Evolutionary conservation across 2,888 invertebrate genomes (phyloP).

Genomic region (Esperia sulphurella): DNA sequence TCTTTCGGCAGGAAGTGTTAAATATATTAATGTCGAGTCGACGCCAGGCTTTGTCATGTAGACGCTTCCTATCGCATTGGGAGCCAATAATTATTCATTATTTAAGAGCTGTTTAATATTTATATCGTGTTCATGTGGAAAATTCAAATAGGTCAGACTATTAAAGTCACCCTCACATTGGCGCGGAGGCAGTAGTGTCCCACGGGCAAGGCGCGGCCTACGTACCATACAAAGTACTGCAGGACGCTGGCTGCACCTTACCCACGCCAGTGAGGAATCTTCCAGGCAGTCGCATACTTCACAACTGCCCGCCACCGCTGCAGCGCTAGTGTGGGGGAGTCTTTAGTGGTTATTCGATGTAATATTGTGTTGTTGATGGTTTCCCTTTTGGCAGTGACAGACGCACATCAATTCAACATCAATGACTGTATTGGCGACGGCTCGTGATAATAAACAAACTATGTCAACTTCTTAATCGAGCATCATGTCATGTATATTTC

Average conservation of each 20-base stretch:
- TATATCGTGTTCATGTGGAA: constrained; percentile 17
- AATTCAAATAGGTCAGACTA: constrained; percentile 11
- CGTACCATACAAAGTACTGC: no score
- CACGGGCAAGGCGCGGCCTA: no score
- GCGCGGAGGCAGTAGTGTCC: no score
- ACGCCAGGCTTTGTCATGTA: constrained; percentile 41
- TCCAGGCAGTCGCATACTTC: no score
- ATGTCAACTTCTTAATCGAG: background rate
- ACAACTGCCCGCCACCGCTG: no score
- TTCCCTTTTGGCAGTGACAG: constrained; percentile 8
- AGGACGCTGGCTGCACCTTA: no score
- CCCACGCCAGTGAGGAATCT: no score
- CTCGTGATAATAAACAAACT: background rate
- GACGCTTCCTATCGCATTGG: constrained; percentile 36
- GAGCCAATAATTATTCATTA: constrained; percentile 31
- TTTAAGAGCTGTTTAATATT: constrained; percentile 17
- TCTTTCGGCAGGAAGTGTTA: constrained; percentile 70
- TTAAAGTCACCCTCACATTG: background rate
- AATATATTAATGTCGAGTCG: constrained; percentile 63
- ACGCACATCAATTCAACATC: background rate
- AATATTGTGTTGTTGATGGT: constrained; percentile 8
- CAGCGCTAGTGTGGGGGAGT: no score
- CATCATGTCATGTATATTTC: background rate
- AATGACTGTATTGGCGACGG: background rate
- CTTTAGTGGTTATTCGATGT: background rate